Base-by-base conservation (phyloP, 2,113 vertebrate genomes). In the Gobio gobio region DNA sequence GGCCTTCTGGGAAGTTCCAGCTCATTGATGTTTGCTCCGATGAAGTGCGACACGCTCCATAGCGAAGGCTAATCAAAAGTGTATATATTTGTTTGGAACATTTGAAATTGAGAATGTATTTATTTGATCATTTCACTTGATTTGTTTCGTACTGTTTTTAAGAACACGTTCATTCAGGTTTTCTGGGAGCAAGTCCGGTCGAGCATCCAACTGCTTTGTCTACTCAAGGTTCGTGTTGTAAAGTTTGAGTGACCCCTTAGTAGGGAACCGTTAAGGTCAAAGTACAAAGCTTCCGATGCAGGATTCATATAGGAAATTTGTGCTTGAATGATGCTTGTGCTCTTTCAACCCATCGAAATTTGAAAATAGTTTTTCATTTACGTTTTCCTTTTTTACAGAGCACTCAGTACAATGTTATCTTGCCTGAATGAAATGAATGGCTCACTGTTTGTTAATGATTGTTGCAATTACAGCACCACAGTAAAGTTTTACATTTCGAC, bases 401-500 rank as follows among this genome's bases (percentile, higher is more conserved):
- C 83, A 78, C 56, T 75, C 82, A 79, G 87, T 88, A 66, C 47
- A 87, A 77, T 49, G 24, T 86, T 63, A 61, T 18, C 77, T 79
- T 61, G n/a, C 43, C 79, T 51, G 26, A 86, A 49, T 74, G 83
- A 77, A 40, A 80, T 80, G 80, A 86, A 78, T 68, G 59, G 61
- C 63, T 86, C 84, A 87, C 86, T 84, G 82, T 84, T 73, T 87
- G 84, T 87, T 45, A 58, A 79, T 79, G 61, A 75, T 82, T 87
- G 75, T 89, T 85, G 56, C 81, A 84, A 83, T n/a, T 84, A 78
- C 88, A 82, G 82, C 88, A 86, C 84, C 86, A 86, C 86, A 87
- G 88, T 89, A 89, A 89, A 89, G 63, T 84, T 87, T 86, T 84
- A 83, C 85, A 87, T 86, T 89, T 89, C 86, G 20, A 84, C 49